Percentiles rank a stretch among this genome's conserved stretches.
These are phyloP conservation scores for Poecilia picta DNA, from an alignment of 2,797 vertebrate genomes.

Conservation along the genomic window DNA sequence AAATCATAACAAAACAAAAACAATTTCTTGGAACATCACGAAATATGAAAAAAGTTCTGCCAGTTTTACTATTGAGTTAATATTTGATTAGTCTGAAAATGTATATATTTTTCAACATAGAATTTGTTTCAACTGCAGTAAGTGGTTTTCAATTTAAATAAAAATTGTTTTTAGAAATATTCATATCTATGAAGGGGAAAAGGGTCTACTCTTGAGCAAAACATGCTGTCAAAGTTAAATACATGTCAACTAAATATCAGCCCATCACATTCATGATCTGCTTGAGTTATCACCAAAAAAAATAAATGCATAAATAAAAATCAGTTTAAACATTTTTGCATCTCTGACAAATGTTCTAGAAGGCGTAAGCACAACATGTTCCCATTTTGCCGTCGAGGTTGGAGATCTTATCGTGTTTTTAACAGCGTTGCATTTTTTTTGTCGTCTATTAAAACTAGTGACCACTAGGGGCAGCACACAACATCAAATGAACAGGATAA, in stretches of 20 bases:
- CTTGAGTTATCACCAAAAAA: not conserved
- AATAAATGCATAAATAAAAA: not conserved
- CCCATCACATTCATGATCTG: not conserved
- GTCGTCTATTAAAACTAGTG: not conserved
- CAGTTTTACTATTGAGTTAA: not conserved
- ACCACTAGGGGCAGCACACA: constrained; percentile 47
- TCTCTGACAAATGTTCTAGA: not conserved
- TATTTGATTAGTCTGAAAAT: not conserved
- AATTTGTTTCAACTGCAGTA: not conserved
- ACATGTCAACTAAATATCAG: not conserved
- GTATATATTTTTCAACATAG: not conserved
- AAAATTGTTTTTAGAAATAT: not conserved
- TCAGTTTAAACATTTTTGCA: not conserved
- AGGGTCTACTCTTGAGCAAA: not conserved
- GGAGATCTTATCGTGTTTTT: constrained; percentile 32
- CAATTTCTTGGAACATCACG: not conserved
- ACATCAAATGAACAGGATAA: not conserved
- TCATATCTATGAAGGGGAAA: not conserved
- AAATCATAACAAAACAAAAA: not conserved
- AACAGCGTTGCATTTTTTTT: not conserved
- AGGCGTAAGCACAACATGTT: not conserved
- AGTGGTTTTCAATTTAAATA: not conserved
- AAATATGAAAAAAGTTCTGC: not conserved
- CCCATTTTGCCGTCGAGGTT: not conserved
- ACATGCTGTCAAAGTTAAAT: not conserved